A percentile compares a stretch with the other conserved stretches of the same genome.
These are phyloP conservation scores for Plutomurus gul DNA, from an alignment of 1,140 invertebrate genomes.

Conservation along the genomic window DNA sequence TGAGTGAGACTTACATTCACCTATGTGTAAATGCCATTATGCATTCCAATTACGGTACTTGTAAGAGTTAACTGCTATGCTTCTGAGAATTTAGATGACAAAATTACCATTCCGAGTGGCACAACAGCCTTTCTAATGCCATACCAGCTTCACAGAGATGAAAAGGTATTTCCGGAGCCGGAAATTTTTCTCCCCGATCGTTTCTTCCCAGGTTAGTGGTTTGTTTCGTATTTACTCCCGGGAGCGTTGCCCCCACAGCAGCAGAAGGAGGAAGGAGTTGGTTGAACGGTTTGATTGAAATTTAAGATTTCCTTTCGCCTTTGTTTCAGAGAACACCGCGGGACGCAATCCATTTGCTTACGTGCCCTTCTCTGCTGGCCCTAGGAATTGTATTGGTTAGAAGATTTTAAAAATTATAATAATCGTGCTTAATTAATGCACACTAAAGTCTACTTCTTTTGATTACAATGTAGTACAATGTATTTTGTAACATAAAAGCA, in stretches of 20 bases:
- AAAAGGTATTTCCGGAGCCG: conserved; percentile 64
- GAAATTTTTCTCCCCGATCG: conserved; percentile 63
- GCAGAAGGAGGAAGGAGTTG: no score
- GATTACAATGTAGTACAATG: not conserved
- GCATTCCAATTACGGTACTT: no score
- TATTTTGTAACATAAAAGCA: no score
- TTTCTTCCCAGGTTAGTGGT: conserved; percentile 58
- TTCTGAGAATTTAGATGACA: conserved; percentile 13
- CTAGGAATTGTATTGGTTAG: conserved; percentile 59
- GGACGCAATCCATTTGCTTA: conserved; percentile 56
- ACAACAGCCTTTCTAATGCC: conserved; percentile 41
- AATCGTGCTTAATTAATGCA: not conserved
- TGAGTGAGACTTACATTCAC: no score
- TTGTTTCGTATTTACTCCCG: not conserved
- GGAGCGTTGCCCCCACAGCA: no score
- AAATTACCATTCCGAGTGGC: conserved; percentile 23
- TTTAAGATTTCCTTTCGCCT: not conserved
- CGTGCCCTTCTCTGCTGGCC: conserved; percentile 62
- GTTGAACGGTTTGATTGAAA: no score
- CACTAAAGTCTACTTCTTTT: not conserved
- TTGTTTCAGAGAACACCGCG: conserved; percentile 55
- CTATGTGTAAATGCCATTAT: no score
- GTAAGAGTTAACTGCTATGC: not conserved
- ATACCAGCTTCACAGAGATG: conserved; percentile 61
- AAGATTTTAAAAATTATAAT: no score